phyloP scores from a whole-genome alignment of 2,888 invertebrate genomes.

The Apodemia duryi region DNA sequence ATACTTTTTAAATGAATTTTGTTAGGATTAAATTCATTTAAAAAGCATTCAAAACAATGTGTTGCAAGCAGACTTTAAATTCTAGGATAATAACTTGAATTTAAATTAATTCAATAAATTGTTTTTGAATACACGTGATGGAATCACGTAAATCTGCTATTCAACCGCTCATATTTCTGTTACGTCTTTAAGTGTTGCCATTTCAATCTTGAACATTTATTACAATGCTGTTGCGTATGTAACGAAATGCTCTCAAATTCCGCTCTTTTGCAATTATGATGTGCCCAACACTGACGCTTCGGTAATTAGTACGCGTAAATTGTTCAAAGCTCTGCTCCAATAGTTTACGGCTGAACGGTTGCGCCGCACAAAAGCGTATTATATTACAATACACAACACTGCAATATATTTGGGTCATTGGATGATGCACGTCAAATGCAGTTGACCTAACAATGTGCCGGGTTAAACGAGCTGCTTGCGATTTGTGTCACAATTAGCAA shows the following conservation, averaged over 20 bases:
- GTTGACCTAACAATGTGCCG: slow-evolving; percentile 42
- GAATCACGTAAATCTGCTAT: too few species aligned
- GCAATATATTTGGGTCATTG: slow-evolving; percentile 62
- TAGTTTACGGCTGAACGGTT: slow-evolving; percentile 48
- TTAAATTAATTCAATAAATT: too few species aligned
- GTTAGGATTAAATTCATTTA: too few species aligned
- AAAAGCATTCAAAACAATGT: too few species aligned
- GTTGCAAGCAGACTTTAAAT: too few species aligned
- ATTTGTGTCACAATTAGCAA: slow-evolving; percentile 28
- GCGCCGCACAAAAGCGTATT: slow-evolving; percentile 36
- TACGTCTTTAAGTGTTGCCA: too few species aligned
- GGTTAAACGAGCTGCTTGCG: slow-evolving; percentile 36
- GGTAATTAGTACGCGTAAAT: slow-evolving; percentile 49
- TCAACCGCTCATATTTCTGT: too few species aligned
- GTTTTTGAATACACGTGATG: too few species aligned
- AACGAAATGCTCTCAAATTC: slow-evolving; percentile 34
- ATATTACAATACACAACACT: slow-evolving; percentile 40
- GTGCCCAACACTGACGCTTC: slow-evolving; percentile 35
- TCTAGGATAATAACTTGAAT: too few species aligned
- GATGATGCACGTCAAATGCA: slow-evolving; percentile 49
- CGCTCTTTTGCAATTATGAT: slow-evolving; percentile 45
- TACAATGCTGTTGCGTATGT: slow-evolving; percentile 24
- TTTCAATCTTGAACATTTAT: too few species aligned
- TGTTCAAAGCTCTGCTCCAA: slow-evolving; percentile 31
- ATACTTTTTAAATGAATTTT: too few species aligned